phyloP scores from a whole-genome alignment of 2,797 vertebrate genomes.

The Acrossocheilus fasciatus region DNA sequence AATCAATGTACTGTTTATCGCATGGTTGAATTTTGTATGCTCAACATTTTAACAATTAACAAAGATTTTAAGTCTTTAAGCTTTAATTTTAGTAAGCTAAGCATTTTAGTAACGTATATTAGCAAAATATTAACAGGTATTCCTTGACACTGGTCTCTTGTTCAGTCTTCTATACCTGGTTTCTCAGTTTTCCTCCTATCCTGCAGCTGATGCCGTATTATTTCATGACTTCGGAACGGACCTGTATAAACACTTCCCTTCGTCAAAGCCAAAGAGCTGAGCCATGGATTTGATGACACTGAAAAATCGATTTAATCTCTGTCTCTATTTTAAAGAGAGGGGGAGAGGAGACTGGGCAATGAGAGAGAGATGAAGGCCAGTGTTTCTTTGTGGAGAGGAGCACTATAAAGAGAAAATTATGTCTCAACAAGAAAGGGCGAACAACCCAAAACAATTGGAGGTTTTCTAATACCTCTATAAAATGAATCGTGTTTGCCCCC shows the following conservation, averaged over 20 bases:
- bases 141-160: background rate
- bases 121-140: background rate
- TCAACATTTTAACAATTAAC: background rate
- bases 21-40: background rate
- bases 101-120: background rate
- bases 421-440: constrained; percentile 24
- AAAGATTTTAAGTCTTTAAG: background rate
- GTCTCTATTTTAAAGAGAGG: constrained; percentile 58
- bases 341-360: constrained; percentile 53
- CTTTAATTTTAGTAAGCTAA: background rate
- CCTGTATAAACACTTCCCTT: constrained; percentile 60
- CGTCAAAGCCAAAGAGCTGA: constrained; percentile 61
- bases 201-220: constrained; percentile 11
- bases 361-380: constrained; percentile 41
- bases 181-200: background rate
- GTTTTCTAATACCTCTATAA: constrained; percentile 17
- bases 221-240: constrained; percentile 36
- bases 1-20: background rate
- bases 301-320: constrained; percentile 66
- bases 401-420: constrained; percentile 41
- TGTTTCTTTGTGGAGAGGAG: background rate
- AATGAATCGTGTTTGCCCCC: background rate
- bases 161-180: background rate
- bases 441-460: constrained; percentile 11
- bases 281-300: constrained; percentile 63